Percentiles rank a stretch among this genome's conserved stretches.
phyloP scores from a whole-genome alignment of 2,888 invertebrate genomes.

The Brachypterus glaber region DNA sequence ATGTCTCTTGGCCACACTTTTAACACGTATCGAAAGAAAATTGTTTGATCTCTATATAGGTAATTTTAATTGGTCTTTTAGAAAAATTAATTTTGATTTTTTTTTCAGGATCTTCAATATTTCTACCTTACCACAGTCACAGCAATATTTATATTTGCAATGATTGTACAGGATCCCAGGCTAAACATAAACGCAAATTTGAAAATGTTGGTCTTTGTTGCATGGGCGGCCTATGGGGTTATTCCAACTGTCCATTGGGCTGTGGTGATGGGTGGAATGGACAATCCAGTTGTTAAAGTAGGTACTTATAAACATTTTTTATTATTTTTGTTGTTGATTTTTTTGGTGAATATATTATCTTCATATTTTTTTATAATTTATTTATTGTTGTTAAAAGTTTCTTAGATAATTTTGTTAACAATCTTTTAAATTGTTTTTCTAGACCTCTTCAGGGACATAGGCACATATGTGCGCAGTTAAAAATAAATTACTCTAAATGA shows the following conservation, averaged over 20 bases:
- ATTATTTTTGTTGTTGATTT: no score
- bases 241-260: slow-evolving; percentile 90
- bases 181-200: slow-evolving; percentile 60
- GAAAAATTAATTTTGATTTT: no score
- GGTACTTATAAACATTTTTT: slow-evolving; percentile 25
- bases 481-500: no score
- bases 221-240: slow-evolving; percentile 84
- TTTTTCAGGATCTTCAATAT: slow-evolving; percentile 59
- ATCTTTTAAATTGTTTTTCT: slow-evolving; percentile 8
- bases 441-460: no score
- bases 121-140: slow-evolving; percentile 78
- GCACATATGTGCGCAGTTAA: no score
- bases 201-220: slow-evolving; percentile 71
- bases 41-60: no score
- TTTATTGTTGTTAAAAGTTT: no score
- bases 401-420: slow-evolving; percentile 3
- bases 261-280: slow-evolving; percentile 77
- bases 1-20: no score
- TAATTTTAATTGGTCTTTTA: no score
- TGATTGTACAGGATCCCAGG: slow-evolving; percentile 68
- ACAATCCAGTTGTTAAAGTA: slow-evolving; percentile 75
- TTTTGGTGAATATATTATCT: slow-evolving; percentile 3
- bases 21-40: no score
- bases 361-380: slow-evolving; percentile 6
- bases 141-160: slow-evolving; percentile 69